A percentile compares a stretch with the other conserved stretches of the same genome.
These are phyloP conservation scores for Zaprionus kolodkinae DNA, from an alignment of 1,140 invertebrate species.

Conservation along the genomic window DNA sequence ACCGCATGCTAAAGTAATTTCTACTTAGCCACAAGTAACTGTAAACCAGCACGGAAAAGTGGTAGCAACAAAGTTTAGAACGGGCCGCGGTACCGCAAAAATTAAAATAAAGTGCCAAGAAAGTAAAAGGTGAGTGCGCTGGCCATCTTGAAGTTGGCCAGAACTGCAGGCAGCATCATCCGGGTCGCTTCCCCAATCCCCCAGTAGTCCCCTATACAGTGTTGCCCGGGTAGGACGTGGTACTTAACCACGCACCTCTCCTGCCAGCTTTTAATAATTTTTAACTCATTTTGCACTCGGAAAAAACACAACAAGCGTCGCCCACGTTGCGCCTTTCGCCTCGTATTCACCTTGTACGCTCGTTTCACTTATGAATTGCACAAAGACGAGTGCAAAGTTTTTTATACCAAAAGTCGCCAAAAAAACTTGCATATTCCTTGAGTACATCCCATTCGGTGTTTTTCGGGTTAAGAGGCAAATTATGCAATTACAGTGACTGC, in stretches of 20 bases:
- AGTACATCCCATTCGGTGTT: slow-evolving; percentile 57
- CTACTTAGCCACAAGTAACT: slow-evolving; percentile 70
- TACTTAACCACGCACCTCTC: background rate
- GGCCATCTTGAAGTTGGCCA: slow-evolving; percentile 55
- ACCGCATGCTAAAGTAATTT: slow-evolving; percentile 72
- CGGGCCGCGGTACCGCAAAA: slow-evolving; percentile 50
- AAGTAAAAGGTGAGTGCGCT: slow-evolving; percentile 74
- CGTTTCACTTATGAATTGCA: slow-evolving; percentile 40
- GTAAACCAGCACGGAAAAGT: slow-evolving; percentile 43
- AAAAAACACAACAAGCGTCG: slow-evolving; percentile 52
- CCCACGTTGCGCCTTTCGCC: slow-evolving; percentile 13
- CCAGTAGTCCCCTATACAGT: background rate
- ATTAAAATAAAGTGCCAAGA: slow-evolving; percentile 81
- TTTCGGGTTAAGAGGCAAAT: slow-evolving; percentile 70
- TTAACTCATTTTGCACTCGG: slow-evolving; percentile 77
- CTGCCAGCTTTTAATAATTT: slow-evolving; percentile 69
- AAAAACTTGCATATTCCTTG: slow-evolving; percentile 56
- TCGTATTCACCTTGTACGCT: slow-evolving; percentile 64
- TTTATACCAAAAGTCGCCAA: slow-evolving; percentile 61
- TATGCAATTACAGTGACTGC: slow-evolving; percentile 58
- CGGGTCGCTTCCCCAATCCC: background rate
- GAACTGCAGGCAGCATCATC: slow-evolving; percentile 34
- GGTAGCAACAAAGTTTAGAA: slow-evolving; percentile 56
- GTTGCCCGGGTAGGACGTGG: slow-evolving; percentile 9
- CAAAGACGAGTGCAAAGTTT: slow-evolving; percentile 71